Evolutionary conservation across 2,113 vertebrate genomes (phyloP), one percentile per base, ranked within the genome.

Genomic region (Sapayoa aenigma): DNA sequence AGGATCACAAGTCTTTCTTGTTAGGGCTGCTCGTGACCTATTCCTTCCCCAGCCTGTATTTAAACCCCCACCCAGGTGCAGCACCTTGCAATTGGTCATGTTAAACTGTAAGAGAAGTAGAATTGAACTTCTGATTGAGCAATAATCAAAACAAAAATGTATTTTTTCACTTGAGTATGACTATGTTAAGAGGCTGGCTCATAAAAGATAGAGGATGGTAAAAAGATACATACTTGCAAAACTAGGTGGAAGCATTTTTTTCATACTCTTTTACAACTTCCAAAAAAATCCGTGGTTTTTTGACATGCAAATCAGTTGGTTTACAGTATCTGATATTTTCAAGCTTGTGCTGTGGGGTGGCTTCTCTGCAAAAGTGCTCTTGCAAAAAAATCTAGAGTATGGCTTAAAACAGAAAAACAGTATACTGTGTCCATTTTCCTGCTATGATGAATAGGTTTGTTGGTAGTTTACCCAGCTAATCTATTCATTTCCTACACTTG

Each of bases 141-240:
- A 46, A 92, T 89, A 96, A 97, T 77, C 56, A 95, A 71, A 94
- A 69, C 18, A 87, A 94, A 93, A 93, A 52, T 30, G 11, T 31
- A 49, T 72, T 97, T 97, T 94, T 96, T 93, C 66, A 93, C 8
- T 53, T 88, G 37, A 76, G 21, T 84, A 59, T 94, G 15, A 79
- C 20, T 56, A 14, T 50, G 11, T 86, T 86, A 53, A 80, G 82
- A 91, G 35, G 87, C 2, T 46, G 7, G 30, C 63, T 72, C 41
- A 20, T 74, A 84, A 94, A 95, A 69, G 46, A 62, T 6, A 55
- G 7, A 56, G 1, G 2, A 4, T 17, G 9, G 10, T 42, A 52
- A 73, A 60, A 68, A 44, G 14, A 20, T 14, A 9, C 0, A 9
- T 37, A 39, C 87, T 84, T 93, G 91, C 58, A 73, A 65, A 84